Base-by-base conservation (phyloP, 2,113 vertebrate genomes). In the Pedionomus torquatus region DNA sequence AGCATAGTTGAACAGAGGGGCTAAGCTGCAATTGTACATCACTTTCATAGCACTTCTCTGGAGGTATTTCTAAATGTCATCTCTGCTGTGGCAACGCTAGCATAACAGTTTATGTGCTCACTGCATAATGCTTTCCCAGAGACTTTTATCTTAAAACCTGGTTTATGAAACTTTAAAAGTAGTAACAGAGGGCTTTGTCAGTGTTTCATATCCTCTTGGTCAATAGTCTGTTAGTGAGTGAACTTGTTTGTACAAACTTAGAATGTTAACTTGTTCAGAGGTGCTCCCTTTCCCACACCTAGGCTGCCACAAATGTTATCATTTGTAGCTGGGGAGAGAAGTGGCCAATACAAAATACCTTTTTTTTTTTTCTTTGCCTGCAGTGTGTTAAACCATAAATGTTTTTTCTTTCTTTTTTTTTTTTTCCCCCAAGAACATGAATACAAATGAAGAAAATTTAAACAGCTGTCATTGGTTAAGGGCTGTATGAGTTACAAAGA, bases 11-110 rank as follows among this genome's bases (percentile, higher is more conserved):
- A 60, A 52, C 54, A 21, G 14, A 39, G 21, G 46, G 9, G 5
- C 33, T 63, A 72, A 77, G 4, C 31, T 71, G 74, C 69, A n/a
- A 5, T 25, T 66, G 28, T 39, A 7, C 44, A 8, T 19, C 3
- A 0, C n/a, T 72, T 26, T 5, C n/a, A 3, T 8, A 35, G 30
- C 0, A 0, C 63, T 90, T 76, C 39, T 60, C 57, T 76, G 71
- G 31, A 75, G 18, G 18, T 26, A 16, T 16, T 89, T 80, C 66
- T 41, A 44, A 28, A n/a, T 19, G 31, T 21, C 10, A 43, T 87
- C 37, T 55, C 31, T 91, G 64, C 76, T 75, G 60, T 54, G 51
- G 13, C 44, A 91, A 55, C 3, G 10, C 41, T 63, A 41, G 35
- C 3, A 1, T 5, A 3, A 10, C 23, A 33, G 28, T 78, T 7